phyloP scores from a whole-genome alignment of 2,888 invertebrate species.

The Operophtera brumata region DNA sequence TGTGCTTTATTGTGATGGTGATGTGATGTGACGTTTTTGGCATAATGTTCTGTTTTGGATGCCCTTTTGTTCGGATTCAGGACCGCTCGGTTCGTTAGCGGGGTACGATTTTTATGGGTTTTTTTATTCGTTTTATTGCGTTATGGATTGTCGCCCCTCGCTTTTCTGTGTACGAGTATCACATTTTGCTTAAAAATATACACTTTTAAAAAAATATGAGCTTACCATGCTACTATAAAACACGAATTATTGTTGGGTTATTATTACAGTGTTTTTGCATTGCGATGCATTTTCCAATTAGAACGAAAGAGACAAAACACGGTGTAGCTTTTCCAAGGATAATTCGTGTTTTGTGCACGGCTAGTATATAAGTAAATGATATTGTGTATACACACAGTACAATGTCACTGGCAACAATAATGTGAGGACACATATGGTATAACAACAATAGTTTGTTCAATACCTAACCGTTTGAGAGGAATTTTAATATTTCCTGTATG shows the following conservation, averaged over 20 bases:
- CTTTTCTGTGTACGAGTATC: neutral
- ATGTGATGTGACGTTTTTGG: conserved; percentile 53
- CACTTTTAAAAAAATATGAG: neutral
- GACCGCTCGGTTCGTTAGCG: conserved; percentile 38
- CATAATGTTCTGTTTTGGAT: conserved; percentile 49
- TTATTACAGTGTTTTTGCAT: no score
- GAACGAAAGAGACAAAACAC: no score
- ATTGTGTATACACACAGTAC: neutral
- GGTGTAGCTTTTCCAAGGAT: no score
- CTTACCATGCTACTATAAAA: no score
- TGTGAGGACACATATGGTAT: conserved; percentile 12
- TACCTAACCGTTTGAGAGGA: neutral
- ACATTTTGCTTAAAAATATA: neutral
- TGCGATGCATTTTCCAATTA: no score
- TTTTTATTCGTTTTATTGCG: conserved; percentile 22
- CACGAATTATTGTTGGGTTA: no score
- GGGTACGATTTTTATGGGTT: conserved; percentile 45
- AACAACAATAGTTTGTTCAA: conserved; percentile 1
- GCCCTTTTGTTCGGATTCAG: conserved; percentile 50
- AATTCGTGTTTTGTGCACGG: no score
- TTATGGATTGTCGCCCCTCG: conserved; percentile 38
- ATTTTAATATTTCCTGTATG: conserved; percentile 19
- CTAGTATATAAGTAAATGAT: neutral
- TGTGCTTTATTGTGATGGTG: conserved; percentile 39
- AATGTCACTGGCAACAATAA: conserved; percentile 5